phyloP scores from a whole-genome alignment of 2,888 invertebrate species.

The Polydesmus complanatus region DNA sequence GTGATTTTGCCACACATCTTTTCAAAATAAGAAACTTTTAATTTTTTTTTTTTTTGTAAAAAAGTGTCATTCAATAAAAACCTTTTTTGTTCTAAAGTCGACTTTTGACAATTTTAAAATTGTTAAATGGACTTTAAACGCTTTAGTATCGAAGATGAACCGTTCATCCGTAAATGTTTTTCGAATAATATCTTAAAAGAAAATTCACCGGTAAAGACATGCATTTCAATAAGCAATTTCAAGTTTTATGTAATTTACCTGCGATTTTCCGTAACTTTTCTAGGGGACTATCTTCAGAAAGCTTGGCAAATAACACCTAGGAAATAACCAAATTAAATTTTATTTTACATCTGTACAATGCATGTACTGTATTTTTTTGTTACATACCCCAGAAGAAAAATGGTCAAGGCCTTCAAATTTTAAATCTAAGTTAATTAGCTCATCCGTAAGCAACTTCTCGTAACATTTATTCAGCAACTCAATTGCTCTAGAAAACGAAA shows the following conservation, averaged over 20 bases:
- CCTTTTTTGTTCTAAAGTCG: background rate
- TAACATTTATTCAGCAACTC: background rate
- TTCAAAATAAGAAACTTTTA: background rate
- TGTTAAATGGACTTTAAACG: background rate
- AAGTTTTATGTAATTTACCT: background rate
- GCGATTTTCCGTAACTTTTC: background rate
- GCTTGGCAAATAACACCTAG: conserved; percentile 6
- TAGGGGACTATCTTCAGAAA: background rate
- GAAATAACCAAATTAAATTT: background rate
- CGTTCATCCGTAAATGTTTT: background rate
- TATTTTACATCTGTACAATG: background rate
- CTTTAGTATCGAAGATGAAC: background rate
- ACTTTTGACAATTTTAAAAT: conserved; percentile 1
- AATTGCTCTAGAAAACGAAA: background rate
- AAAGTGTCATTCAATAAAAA: background rate
- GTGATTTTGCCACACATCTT: background rate
- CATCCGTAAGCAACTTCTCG: background rate
- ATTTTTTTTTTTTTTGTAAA: background rate
- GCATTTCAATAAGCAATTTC: background rate
- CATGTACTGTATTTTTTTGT: background rate
- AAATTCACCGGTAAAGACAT: background rate
- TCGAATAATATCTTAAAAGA: background rate
- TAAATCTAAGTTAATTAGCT: background rate
- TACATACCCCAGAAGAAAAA: conserved; percentile 4
- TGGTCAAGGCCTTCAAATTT: conserved; percentile 4